phyloP scores from a whole-genome alignment of 1,140 invertebrate species.

The Hylaeus volcanicus region DNA sequence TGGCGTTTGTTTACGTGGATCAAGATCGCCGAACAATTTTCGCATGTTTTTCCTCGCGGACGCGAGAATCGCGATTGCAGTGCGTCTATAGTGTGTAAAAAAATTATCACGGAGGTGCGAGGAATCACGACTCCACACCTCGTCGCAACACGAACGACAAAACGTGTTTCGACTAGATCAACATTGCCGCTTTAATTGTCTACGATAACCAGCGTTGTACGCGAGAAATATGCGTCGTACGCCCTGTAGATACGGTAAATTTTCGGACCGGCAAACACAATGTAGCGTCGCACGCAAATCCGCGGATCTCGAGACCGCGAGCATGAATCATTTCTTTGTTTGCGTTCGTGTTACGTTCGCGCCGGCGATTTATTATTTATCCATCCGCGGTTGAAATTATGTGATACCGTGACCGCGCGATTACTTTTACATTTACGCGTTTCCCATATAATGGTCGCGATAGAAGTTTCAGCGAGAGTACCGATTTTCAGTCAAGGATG shows the following conservation, averaged over 20 bases:
- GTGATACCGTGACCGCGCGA: neutral
- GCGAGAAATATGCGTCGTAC: neutral
- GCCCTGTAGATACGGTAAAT: too few relatives aligned
- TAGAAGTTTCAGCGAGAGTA: too few relatives aligned
- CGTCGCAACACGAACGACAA: too few relatives aligned
- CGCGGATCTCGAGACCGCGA: neutral
- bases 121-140: too few relatives aligned
- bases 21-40: conserved; percentile 19
- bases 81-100: too few relatives aligned
- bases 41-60: neutral
- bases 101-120: too few relatives aligned
- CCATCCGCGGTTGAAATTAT: conserved; percentile 10
- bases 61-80: neutral
- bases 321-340: conserved; percentile 29
- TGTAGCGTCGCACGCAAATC: conserved; percentile 20
- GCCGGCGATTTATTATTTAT: conserved; percentile 33
- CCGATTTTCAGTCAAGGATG: too few relatives aligned
- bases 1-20: neutral
- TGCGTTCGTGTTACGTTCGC: neutral
- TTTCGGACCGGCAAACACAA: neutral
- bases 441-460: too few relatives aligned
- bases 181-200: too few relatives aligned
- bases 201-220: too few relatives aligned
- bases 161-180: too few relatives aligned
- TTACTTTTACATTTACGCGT: conserved; percentile 5